Conservation (phyloP, 1,140 invertebrate genomes). For the Drosophila bifasciata region DNA sequence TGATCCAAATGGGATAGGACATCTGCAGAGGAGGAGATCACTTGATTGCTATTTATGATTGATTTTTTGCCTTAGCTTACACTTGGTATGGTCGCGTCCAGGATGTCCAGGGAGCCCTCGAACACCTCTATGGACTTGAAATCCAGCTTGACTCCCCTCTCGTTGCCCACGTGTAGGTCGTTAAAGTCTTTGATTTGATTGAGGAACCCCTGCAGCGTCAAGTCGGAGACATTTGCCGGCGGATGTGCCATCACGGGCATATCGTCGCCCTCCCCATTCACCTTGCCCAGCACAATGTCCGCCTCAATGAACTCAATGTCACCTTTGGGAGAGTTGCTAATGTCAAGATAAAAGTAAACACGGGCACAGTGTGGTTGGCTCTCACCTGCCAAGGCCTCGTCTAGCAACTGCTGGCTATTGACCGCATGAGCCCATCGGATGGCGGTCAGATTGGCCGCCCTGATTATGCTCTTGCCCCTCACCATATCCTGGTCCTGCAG, state of each 20-base stretch:
- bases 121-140: slow-evolving; percentile 94
- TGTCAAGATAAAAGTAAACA: neutral
- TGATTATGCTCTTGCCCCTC: slow-evolving; percentile 5
- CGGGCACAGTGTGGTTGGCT: neutral
- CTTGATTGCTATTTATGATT: neutral
- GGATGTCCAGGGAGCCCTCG: slow-evolving; percentile 86
- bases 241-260: slow-evolving; percentile 95
- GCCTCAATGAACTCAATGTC: slow-evolving; percentile 93
- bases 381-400: slow-evolving; percentile 86
- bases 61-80: slow-evolving; percentile 18
- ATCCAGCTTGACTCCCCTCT: slow-evolving; percentile 93
- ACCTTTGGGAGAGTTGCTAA: slow-evolving; percentile 24
- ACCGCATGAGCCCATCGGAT: slow-evolving; percentile 94
- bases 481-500: slow-evolving; percentile 41
- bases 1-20: slow-evolving; percentile 92
- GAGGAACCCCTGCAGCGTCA: slow-evolving; percentile 91
- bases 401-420: slow-evolving; percentile 88
- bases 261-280: slow-evolving; percentile 84
- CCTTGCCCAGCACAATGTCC: slow-evolving; percentile 90
- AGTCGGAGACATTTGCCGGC: slow-evolving; percentile 89
- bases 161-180: slow-evolving; percentile 55
- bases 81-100: slow-evolving; percentile 84
- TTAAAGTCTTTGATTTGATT: slow-evolving; percentile 85
- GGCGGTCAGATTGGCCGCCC: slow-evolving; percentile 87
- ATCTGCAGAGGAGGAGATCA: slow-evolving; percentile 84